Evolutionary conservation across 2,888 invertebrate genomes (phyloP).

Genomic region (Agrenia bidenticulata): DNA sequence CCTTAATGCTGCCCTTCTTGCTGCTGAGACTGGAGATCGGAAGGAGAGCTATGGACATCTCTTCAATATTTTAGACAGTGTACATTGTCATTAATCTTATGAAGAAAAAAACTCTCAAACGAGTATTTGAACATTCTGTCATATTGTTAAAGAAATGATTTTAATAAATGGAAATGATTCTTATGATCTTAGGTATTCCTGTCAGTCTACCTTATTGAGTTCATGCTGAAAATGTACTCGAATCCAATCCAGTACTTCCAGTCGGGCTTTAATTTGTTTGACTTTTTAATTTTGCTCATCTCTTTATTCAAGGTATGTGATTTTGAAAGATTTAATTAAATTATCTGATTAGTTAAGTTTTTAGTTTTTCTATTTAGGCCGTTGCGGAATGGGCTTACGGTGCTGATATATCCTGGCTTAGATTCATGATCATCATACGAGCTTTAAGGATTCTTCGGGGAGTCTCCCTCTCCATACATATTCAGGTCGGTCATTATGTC

Average conservation of each 20-base stretch:
- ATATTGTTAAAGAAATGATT: too few species aligned
- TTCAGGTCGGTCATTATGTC: constrained; percentile 37
- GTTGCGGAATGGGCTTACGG: constrained; percentile 35
- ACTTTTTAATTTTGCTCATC: constrained; percentile 45
- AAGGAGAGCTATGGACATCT: constrained; percentile 8
- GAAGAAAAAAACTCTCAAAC: too few species aligned
- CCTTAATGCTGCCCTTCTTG: constrained; percentile 45
- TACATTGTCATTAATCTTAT: constrained; percentile 19
- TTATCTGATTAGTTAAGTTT: background rate
- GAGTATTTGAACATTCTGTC: too few species aligned
- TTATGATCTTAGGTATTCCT: constrained; percentile 41
- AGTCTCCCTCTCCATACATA: constrained; percentile 45
- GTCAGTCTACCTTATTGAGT: constrained; percentile 46
- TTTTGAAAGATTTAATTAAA: background rate
- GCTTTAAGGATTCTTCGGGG: constrained; percentile 49
- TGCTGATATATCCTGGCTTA: constrained; percentile 29
- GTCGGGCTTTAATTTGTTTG: constrained; percentile 49
- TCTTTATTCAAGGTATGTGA: constrained; percentile 37
- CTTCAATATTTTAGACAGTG: constrained; percentile 43
- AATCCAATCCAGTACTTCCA: constrained; percentile 45
- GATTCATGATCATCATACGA: constrained; percentile 41
- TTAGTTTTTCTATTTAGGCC: constrained; percentile 14
- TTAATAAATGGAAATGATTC: too few species aligned
- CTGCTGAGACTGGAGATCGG: constrained; percentile 37
- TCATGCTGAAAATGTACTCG: constrained; percentile 47